phyloP scores from a whole-genome alignment of 1,140 invertebrate genomes.

The Trissolcus basalis region DNA sequence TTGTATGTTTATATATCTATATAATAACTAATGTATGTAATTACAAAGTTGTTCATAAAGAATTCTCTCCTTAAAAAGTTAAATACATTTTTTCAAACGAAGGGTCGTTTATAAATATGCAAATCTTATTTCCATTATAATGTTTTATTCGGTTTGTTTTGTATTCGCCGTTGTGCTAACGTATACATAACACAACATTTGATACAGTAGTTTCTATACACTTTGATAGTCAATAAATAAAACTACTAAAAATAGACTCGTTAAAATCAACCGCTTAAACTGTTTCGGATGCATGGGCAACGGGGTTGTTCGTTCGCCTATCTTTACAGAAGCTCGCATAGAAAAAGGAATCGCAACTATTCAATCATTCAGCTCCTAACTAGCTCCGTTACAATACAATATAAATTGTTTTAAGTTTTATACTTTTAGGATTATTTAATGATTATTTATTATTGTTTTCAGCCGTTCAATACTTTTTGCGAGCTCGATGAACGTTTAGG shows the following conservation, averaged over 20 bases:
- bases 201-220: conserved; percentile 44
- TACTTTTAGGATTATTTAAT: conserved; percentile 46
- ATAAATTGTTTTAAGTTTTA: conserved; percentile 46
- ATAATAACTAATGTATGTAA: too few relatives aligned
- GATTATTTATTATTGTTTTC: conserved; percentile 34
- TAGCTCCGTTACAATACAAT: conserved; percentile 42
- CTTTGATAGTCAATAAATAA: conserved; percentile 61
- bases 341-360: conserved; percentile 50
- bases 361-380: conserved; percentile 42
- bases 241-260: conserved; percentile 69
- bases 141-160: conserved; percentile 69
- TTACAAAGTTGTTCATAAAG: too few relatives aligned
- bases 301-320: conserved; percentile 33
- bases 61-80: too few relatives aligned
- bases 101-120: too few relatives aligned
- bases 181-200: conserved; percentile 62
- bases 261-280: conserved; percentile 66
- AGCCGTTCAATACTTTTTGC: too few relatives aligned
- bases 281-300: conserved; percentile 40
- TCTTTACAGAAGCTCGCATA: conserved; percentile 53
- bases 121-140: conserved; percentile 56
- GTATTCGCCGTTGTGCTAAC: conserved; percentile 59
- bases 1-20: too few relatives aligned
- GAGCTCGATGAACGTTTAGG: conserved; percentile 32
- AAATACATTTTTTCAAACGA: too few relatives aligned